Evolutionary conservation across 2,797 vertebrate species (phyloP), one percentile per base, ranked within the genome.

Genomic region (Trachurus trachurus): DNA sequence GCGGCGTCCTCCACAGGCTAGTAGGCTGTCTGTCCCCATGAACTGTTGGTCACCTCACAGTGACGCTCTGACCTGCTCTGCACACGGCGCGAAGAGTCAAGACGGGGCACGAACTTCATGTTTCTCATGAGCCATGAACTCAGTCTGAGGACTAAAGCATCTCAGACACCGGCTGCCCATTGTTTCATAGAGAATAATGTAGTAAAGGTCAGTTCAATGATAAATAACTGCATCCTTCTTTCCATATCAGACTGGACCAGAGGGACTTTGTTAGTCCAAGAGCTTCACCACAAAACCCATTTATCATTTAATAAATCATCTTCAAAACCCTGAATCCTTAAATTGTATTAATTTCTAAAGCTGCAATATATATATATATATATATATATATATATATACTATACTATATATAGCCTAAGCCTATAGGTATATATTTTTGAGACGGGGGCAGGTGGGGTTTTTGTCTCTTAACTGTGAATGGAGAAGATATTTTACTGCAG

Each of bases 261-360:
- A 64, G 52, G 8, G n/a, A 63, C 21, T 34, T 34, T 50, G 39
- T 68, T 26, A 29, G 11, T n/a, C 5, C 11, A 26, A 34, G 0
- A 26, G 29, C 19, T 40, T 9, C 10, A 9, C 39, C 2, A 40
- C 39, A 26, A 26, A 40, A 5, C 31, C 5, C 31, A 5, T 34
- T 34, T 40, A 9, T 9, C 39, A 40, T 40, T 10, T 26, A 74
- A 69, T 74, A 77, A 69, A 77, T 56, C 12, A 9, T 31, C 26
- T 52, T 12, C 7, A 34, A 29, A 66, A 45, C 2, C n/a, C 9
- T 6, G 19, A 22, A 57, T 37, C 39, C n/a, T 16, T 52, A 34
- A 34, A 34, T 34, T 34, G 31, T 34, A 34, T 34, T 34, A 34
- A 34, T 34, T 34, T 34, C 1, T 34, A 34, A 5, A 34, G 31